These are phyloP conservation scores for Urocynchramus pylzowi DNA, from an alignment of 2,113 vertebrate species.

Conservation along the genomic window DNA sequence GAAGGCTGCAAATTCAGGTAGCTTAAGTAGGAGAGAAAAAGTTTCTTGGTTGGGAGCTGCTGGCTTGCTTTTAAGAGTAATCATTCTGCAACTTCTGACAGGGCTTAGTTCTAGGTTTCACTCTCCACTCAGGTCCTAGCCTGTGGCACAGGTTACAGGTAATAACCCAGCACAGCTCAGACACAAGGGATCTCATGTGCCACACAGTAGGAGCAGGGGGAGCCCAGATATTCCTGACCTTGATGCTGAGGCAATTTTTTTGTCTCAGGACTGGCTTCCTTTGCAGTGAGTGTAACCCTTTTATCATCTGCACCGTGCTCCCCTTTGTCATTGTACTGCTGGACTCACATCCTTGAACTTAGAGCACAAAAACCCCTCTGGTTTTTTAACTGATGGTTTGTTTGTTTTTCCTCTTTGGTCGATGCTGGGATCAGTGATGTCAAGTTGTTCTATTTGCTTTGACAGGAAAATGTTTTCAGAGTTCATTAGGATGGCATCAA, in stretches of 20 bases:
- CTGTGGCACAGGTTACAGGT: background rate
- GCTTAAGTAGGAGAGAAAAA: background rate
- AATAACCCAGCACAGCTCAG: background rate
- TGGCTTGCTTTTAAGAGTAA: background rate
- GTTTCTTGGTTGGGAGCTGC: background rate
- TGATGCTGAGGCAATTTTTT: background rate
- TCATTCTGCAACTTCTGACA: background rate
- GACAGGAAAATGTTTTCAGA: slow-evolving; percentile 70
- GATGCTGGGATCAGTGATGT: slow-evolving; percentile 65
- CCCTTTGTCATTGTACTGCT: slow-evolving; percentile 48
- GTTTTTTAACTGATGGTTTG: slow-evolving; percentile 59
- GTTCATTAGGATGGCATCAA: slow-evolving; percentile 70
- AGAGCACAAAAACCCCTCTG: background rate
- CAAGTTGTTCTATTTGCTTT: slow-evolving; percentile 63
- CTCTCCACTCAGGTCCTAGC: background rate
- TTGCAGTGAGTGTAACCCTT: background rate
- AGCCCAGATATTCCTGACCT: background rate
- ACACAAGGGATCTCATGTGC: background rate
- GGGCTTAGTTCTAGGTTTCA: background rate
- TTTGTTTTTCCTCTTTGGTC: slow-evolving; percentile 59
- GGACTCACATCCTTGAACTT: slow-evolving; percentile 56
- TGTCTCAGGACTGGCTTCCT: background rate
- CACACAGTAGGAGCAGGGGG: background rate
- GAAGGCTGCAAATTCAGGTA: background rate
- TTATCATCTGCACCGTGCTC: background rate